Base-by-base conservation (phyloP, 2,113 vertebrate species). In the Proteles cristata region DNA sequence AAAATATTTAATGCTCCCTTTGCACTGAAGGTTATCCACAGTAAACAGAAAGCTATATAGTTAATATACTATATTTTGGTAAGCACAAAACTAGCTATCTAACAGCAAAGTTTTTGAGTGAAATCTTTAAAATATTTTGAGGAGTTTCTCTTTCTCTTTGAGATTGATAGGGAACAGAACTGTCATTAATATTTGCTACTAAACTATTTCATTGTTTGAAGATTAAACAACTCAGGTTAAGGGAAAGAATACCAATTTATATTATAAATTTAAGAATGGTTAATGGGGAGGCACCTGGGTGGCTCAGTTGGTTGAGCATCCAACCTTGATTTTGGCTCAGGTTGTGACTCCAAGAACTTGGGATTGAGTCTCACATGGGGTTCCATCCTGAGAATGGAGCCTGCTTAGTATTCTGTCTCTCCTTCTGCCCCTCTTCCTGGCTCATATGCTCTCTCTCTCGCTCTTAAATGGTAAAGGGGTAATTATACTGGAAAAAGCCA, bases 121-220 rank as follows among this genome's bases (percentile, higher is more conserved):
- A 69, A 88, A 76, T 90, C 53, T 92, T 87, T 63, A 85, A 96
- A 61, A 66, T 93, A 84, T 90, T 93, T 96, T 25, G 25, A 73
- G 89, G 61, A 48, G 0, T 86, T 71, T 86, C 2, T 65, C 14
- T 86, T 71, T 82, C 2, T 76, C 8, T 90, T 6, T 91, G 19
- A 85, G 2, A 8, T 85, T 90, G 77, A 81, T 94, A 45, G 26
- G 21, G 23, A 87, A 55, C 1, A 81, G 58, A 96, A 5, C 10
- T 12, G 17, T 88, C 8, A n/a, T 90, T 85, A 82, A 63, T 80
- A 96, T 43, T 80, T 90, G 11, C 6, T 39, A 15, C 1, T 82
- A 48, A 76, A 45, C 9, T 26, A 73, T 66, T 90, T 66, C 5
- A 7, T 21, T 88, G 90, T 95, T 96, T 81, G n/a, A 84, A 81